A percentile compares a stretch with the other conserved stretches of the same genome.
Evolutionary conservation across 2,113 vertebrate genomes (phyloP).

Genomic region (Otolemur garnettii): DNA sequence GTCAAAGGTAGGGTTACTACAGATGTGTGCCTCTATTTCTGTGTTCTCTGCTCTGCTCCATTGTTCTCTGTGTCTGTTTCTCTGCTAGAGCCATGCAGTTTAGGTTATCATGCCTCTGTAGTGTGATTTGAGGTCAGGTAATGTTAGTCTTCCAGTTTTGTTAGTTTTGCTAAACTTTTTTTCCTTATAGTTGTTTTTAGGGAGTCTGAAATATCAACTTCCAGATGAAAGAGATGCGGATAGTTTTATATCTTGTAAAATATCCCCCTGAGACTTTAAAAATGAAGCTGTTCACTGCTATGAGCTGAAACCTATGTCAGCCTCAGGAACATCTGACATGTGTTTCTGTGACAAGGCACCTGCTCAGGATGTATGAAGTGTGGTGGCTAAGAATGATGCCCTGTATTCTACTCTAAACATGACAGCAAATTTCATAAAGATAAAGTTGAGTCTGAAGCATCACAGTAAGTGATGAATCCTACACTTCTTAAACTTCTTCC

Average conservation of each 20-base stretch:
- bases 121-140: too few species aligned
- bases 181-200: not conserved
- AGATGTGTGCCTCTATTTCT: too few species aligned
- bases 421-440: not conserved
- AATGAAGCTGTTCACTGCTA: not conserved
- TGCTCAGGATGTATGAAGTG: not conserved
- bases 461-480: too few species aligned
- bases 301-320: not conserved
- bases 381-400: not conserved
- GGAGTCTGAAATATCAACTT: not conserved
- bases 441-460: not conserved
- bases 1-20: too few species aligned
- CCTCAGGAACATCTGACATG: not conserved
- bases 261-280: not conserved
- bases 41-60: too few species aligned
- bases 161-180: too few species aligned
- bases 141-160: too few species aligned
- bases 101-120: too few species aligned
- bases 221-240: not conserved
- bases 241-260: not conserved
- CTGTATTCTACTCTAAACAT: not conserved
- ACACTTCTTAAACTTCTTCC: too few species aligned
- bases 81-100: too few species aligned
- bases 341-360: not conserved
- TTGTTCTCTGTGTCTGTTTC: too few species aligned